Conservation (phyloP, 2,113 vertebrate genomes). For the Elachura formosa region DNA sequence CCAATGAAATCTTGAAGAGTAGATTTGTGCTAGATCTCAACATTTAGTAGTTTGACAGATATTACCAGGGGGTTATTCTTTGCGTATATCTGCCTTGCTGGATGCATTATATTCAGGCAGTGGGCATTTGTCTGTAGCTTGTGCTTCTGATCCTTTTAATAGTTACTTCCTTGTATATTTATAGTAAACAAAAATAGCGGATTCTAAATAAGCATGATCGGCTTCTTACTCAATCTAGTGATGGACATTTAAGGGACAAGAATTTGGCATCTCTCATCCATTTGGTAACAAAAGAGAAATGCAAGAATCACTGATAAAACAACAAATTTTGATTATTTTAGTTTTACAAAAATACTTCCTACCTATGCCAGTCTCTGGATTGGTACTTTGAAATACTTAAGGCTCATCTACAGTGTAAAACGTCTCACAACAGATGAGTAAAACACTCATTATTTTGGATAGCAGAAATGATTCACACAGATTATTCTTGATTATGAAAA, state of each 20-base stretch:
- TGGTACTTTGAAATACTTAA: not conserved
- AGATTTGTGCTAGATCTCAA: conserved; percentile 2
- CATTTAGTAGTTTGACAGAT: not conserved
- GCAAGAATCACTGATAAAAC: not conserved
- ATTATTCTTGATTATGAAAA: not conserved
- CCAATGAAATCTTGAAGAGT: not conserved
- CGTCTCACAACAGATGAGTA: not conserved
- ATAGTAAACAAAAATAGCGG: not conserved
- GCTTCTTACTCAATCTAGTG: not conserved
- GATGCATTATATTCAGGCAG: not conserved
- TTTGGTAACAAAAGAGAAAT: conserved; percentile 1
- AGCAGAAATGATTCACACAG: not conserved
- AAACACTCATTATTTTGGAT: not conserved
- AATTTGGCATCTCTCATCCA: not conserved
- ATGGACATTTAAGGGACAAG: not conserved
- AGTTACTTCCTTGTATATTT: not conserved
- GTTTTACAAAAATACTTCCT: not conserved
- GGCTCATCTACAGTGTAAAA: not conserved
- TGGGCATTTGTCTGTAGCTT: not conserved
- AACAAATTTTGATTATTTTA: conserved; percentile 21
- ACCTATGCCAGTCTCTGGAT: not conserved
- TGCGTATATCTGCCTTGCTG: not conserved
- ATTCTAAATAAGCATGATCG: not conserved
- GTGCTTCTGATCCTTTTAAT: not conserved
- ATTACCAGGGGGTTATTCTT: not conserved